Base-by-base conservation (phyloP, 2,888 invertebrate species). In the Cephus pulcher region DNA sequence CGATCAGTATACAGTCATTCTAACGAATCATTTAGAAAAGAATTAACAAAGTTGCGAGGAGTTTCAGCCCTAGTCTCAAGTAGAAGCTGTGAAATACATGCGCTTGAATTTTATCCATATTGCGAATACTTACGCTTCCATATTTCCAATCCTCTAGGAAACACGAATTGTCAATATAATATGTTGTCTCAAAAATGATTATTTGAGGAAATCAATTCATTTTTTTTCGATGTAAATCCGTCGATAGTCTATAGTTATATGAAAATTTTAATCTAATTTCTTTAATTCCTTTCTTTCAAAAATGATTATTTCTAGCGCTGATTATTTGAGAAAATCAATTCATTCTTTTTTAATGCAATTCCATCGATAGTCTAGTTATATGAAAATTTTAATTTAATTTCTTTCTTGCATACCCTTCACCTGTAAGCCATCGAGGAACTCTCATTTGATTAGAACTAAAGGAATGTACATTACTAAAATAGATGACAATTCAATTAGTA, bases 401-500 rank as follows among this genome's bases (percentile, higher is more conserved):
- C 56, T 23, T 23, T 56, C 15, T 56, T 56, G 9, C 56, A 2
- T 56, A 56, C 9, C 2, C 23, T 23, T 0, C 23, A 23, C 9
- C 74, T 79, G 71, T 70, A 75, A 76, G 76, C 34, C 73, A 76
- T 79, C 75, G 76, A 73, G 74, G 75, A 73, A 81, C 23, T 56
- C 30, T 56, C 73, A 76, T 69, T 75, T 73, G 71, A 76, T 74
- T 78, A 79, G 75, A 76, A 79, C 78, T 79, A 79, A 76, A 78
- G 56, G 34, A 82, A 74, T 83, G 83, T 83, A 83, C 80, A 83
- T 83, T 81, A 34, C 77, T 83, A 40, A 78, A 85, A 84, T 86
- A 84, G 82, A 82, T 80, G 82, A 82, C 79, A 80, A 85, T 84
- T 85, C 84, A 83, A 83, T 87, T 88, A 86, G 83, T 81, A 80